Evolutionary conservation across 2,888 invertebrate genomes (phyloP), one percentile per base, ranked within the genome.

Genomic region (Dasypolia templi): DNA sequence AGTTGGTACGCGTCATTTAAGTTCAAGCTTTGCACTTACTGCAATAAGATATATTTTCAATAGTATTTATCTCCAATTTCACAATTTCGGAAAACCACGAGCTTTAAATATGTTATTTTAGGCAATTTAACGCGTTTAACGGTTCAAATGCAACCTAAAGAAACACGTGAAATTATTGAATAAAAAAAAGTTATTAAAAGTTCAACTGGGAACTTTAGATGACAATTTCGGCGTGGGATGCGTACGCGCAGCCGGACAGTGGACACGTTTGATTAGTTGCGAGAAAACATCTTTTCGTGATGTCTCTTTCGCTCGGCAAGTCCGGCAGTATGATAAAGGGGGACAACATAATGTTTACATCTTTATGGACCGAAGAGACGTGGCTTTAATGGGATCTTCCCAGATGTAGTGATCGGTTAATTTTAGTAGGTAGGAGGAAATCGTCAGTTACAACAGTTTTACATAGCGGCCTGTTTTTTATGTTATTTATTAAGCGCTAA

Each of bases 251-350:
- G 82, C 89, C 89, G 94, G 95, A 95, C 93, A 95, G 92, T 93
- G 93, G 96, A 95, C 92, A 95, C 95, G 96, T 92, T 89, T 95
- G 91, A 96, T 96, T 95, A 95, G 95, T 88, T 92, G 89, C 91
- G 93, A 90, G 90, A 92, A 93, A 92, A 93, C 93, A 93, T 93
- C 93, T 91, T 89, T 72, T 89, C 86, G 81, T 85, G 87, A 90
- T 72, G 89, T 95, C 96, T 93, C 94, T 87, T 74, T 95, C 92
- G 63, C 72, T 55, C 91, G 42, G 63, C 32, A 59, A 66, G 39
- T 77, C 46, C 46, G 56, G 32, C 26, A 53, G 46, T 74, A 81
- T 72, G 89, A 83, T 81, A 88, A 91, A 95, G 87, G 3, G 92
- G 86, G 94, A 94, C 88, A 86, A 90, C 86, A 87, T 74, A 85